A percentile compares a stretch with the other conserved stretches of the same genome.
Evolutionary conservation across 2,113 vertebrate species (phyloP).

Genomic region (Nerophis ophidion): DNA sequence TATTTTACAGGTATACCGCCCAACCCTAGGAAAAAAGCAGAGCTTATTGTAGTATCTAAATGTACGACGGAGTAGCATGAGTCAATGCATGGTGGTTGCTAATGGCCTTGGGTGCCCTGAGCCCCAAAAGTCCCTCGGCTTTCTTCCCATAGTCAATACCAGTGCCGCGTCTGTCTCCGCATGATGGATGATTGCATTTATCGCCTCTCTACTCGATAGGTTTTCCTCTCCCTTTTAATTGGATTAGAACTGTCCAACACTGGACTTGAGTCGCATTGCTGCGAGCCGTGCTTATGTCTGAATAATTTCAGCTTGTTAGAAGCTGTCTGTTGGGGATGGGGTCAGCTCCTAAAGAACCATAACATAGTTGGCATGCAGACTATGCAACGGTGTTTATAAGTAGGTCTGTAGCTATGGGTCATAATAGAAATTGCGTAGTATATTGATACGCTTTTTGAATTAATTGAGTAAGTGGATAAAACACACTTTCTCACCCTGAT

Average conservation of each 20-base stretch:
- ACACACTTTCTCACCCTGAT: too few relatives aligned
- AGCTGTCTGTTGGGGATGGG: constrained; percentile 37
- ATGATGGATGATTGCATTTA: constrained; percentile 54
- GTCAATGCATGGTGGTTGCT: background rate
- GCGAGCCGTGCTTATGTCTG: constrained; percentile 42
- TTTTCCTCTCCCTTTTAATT: constrained; percentile 53
- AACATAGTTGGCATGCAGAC: constrained; percentile 35
- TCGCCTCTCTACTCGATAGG: constrained; percentile 34
- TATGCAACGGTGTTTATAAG: constrained; percentile 34
- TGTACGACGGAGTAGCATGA: background rate
- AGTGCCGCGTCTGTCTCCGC: constrained; percentile 32
- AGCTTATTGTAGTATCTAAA: background rate
- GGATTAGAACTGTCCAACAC: constrained; percentile 55
- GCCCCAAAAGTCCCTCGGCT: constrained; percentile 16
- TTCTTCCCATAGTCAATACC: constrained; percentile 30
- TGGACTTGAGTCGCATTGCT: constrained; percentile 37
- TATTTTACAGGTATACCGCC: too few relatives aligned
- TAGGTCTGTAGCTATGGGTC: too few relatives aligned
- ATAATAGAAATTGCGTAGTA: too few relatives aligned
- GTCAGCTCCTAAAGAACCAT: constrained; percentile 22
- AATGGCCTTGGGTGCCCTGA: constrained; percentile 13
- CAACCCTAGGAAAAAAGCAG: too few relatives aligned
- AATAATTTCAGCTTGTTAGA: constrained; percentile 33
- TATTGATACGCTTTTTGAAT: too few relatives aligned
- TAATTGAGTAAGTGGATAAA: too few relatives aligned